A percentile compares a stretch with the other conserved stretches of the same genome.
Evolutionary conservation across 2,888 invertebrate genomes (phyloP).

Genomic region (Gandaritis pyraliata): DNA sequence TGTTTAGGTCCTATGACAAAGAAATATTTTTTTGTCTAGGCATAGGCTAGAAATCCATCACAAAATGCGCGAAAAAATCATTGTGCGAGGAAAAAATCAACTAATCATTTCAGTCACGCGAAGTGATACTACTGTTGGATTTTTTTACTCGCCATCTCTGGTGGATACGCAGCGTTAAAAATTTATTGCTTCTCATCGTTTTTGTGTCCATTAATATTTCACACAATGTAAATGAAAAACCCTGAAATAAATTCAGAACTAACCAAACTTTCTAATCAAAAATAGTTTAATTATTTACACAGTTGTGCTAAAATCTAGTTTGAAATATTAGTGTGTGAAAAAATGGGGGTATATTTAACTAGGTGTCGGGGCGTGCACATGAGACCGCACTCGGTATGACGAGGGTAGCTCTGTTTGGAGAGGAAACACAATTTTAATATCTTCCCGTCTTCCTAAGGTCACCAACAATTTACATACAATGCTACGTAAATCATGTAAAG

Average conservation of each 20-base stretch:
- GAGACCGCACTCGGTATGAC: constrained; percentile 62
- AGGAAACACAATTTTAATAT: constrained; percentile 69
- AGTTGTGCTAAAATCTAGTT: constrained; percentile 41
- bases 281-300: constrained; percentile 36
- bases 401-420: constrained; percentile 66
- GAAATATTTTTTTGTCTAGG: too few species aligned
- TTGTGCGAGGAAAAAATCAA: too few species aligned
- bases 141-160: too few species aligned
- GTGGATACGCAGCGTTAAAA: too few species aligned
- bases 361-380: constrained; percentile 60
- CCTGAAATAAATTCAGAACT: constrained; percentile 10
- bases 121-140: too few species aligned
- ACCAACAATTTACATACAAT: constrained; percentile 55
- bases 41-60: too few species aligned
- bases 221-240: too few species aligned
- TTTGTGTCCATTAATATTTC: too few species aligned
- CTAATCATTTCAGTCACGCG: too few species aligned
- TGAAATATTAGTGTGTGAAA: constrained; percentile 44
- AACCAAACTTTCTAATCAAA: constrained; percentile 28
- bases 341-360: constrained; percentile 54
- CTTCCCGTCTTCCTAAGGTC: constrained; percentile 55
- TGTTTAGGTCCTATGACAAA: too few species aligned
- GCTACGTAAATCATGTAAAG: constrained; percentile 38
- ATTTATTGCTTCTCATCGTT: too few species aligned
- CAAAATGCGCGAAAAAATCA: too few species aligned